phyloP scores from a whole-genome alignment of 2,797 vertebrate genomes.

The Agapornis canus region DNA sequence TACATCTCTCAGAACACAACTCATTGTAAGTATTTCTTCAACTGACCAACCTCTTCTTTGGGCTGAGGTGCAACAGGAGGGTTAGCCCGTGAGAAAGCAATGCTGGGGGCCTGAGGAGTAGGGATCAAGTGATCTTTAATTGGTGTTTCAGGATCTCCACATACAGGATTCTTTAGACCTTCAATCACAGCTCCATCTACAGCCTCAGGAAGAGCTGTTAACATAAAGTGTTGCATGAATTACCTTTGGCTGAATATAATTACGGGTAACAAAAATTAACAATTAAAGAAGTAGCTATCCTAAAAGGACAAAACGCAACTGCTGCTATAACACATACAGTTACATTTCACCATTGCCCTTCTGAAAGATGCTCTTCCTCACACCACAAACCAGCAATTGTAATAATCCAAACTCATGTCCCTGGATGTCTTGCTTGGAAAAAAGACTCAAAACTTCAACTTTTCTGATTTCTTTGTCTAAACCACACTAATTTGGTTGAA shows the following conservation, averaged over 20 bases:
- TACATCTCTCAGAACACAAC: neutral
- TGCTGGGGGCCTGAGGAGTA: slow-evolving; percentile 87
- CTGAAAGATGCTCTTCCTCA: neutral
- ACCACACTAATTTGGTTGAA: neutral
- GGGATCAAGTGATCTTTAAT: slow-evolving; percentile 71
- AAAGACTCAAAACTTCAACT: neutral
- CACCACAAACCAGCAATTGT: neutral
- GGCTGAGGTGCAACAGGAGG: slow-evolving; percentile 82
- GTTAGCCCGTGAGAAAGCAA: slow-evolving; percentile 88
- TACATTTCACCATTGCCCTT: neutral
- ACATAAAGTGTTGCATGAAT: neutral
- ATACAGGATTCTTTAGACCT: neutral
- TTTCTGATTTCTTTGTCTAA: neutral
- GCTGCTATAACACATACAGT: neutral
- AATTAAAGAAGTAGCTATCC: neutral
- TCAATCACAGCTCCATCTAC: slow-evolving; percentile 71
- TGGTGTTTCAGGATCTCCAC: slow-evolving; percentile 58
- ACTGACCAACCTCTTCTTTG: slow-evolving; percentile 76
- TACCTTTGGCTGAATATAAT: neutral
- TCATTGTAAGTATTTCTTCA: neutral
- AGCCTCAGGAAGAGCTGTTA: slow-evolving; percentile 82
- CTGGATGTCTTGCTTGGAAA: neutral
- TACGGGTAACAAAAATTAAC: neutral
- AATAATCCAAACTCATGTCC: neutral
- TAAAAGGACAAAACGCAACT: neutral